Percentiles rank a stretch among this genome's conserved stretches.
These are phyloP conservation scores for Villa cingulata DNA, from an alignment of 2,888 invertebrate genomes.

Conservation along the genomic window DNA sequence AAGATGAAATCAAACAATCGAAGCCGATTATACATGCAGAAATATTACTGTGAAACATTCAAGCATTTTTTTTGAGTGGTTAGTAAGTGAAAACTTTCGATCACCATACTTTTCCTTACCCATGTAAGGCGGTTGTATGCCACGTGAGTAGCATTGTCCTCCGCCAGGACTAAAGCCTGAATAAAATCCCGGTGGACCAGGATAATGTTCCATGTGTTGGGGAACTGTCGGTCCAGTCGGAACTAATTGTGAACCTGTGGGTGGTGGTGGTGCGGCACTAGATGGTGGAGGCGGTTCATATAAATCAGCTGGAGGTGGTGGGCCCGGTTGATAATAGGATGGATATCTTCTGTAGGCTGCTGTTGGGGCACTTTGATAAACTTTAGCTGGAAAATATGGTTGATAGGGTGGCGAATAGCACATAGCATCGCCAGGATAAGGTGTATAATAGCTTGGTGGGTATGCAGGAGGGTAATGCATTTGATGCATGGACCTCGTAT, in stretches of 20 bases:
- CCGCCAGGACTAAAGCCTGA: constrained; percentile 38
- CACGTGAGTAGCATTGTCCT: constrained; percentile 46
- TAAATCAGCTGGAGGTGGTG: constrained; percentile 22
- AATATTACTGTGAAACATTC: constrained; percentile 10
- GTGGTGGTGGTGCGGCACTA: constrained; percentile 16
- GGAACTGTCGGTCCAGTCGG: constrained; percentile 32
- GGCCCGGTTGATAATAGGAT: constrained; percentile 26
- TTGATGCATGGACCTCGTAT: constrained; percentile 34
- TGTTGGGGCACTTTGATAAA: constrained; percentile 36
- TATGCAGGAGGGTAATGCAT: constrained; percentile 36
- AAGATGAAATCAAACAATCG: not conserved
- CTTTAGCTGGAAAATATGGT: constrained; percentile 38
- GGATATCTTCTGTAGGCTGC: constrained; percentile 22
- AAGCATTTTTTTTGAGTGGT: constrained; percentile 12
- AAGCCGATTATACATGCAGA: not conserved
- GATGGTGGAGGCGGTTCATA: constrained; percentile 28
- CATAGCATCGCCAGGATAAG: constrained; percentile 36
- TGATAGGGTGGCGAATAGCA: constrained; percentile 41
- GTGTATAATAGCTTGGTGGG: constrained; percentile 34
- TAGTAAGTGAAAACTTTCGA: constrained; percentile 9
- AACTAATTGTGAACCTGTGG: constrained; percentile 34
- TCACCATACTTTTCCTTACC: constrained; percentile 38
- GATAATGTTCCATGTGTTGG: constrained; percentile 40
- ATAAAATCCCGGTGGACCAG: constrained; percentile 44
- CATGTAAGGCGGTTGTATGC: constrained; percentile 35